Conservation (phyloP, 2,797 vertebrate genomes). For the Anabacerthia variegaticeps region DNA sequence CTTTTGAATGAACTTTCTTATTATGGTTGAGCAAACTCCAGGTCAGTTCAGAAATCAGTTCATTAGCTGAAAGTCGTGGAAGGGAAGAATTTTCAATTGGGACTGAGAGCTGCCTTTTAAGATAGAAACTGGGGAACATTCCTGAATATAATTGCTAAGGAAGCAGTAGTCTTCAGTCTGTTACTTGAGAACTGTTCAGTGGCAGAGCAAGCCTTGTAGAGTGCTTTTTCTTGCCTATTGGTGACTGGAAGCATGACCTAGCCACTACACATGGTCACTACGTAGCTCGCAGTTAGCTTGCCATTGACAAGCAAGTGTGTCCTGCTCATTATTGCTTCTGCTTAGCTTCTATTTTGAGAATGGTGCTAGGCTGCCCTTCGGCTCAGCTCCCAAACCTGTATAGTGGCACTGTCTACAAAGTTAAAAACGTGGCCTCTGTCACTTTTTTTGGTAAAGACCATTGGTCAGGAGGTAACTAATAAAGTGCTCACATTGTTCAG, state of each 20-base stretch:
- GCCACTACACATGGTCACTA: background rate
- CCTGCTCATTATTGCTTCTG: background rate
- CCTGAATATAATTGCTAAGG: background rate
- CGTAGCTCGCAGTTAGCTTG: background rate
- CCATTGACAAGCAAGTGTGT: background rate
- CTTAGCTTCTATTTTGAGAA: background rate
- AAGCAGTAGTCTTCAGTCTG: background rate
- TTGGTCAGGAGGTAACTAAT: background rate
- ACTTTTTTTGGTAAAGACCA: background rate
- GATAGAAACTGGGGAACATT: background rate
- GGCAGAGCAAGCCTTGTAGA: background rate
- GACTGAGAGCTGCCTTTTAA: background rate
- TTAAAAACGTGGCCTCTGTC: background rate
- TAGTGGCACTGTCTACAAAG: background rate
- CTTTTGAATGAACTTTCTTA: background rate
- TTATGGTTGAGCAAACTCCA: background rate
- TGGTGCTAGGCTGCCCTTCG: background rate
- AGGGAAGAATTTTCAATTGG: background rate
- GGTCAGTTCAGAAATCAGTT: background rate
- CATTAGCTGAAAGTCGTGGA: background rate
- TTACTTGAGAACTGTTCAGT: background rate
- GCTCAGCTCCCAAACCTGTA: background rate
- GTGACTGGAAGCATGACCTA: background rate
- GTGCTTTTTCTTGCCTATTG: background rate
- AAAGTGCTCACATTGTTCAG: background rate